Base-by-base conservation (phyloP, 2,797 vertebrate genomes). In the Rhinichthys osculus region DNA sequence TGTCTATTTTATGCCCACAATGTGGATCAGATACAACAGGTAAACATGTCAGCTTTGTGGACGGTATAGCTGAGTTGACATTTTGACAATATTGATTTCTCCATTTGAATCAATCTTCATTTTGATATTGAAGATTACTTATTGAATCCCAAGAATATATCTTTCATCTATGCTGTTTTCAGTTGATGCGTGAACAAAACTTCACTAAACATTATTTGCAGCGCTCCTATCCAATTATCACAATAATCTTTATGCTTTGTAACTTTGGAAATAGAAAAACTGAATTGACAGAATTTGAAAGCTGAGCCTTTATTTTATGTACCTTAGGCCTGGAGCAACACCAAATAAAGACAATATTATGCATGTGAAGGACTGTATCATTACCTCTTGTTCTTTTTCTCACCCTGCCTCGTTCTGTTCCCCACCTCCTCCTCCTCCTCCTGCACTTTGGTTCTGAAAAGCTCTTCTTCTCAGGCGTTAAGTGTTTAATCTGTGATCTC, bases 401-500 rank as follows among this genome's bases (percentile, higher is more conserved):
- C 44, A 35, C 62, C 57, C 33, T 35, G 88, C 85, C 90, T 62
- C 78, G 11, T 47, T 74, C 42, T 1, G 57, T 27, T 62, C 23
- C 57, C 27, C 27, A 2, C 11, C 27, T 0, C 86, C 91, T 91
- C 88, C 27, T 0, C 86, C 91, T 91, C 88, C 79, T 81, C n/a
- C n/a, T 50, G 44, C 42, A 42, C 21, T 47, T 54, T 62, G 70
- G 69, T 35, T 83, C 52, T 87, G 86, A 87, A 87, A 82, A 86
- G 87, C 86, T 85, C 81, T 64, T 87, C 85, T 87, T 54, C 16
- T 64, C 79, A 81, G 11, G 13, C 42, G 89, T 93, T 94, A 95
- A 95, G 94, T 95, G 93, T 92, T 93, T 95, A 95, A 95, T 95
- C 93, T 94, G 93, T 93, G 94, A 95, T 95, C 93, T 94, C 90